These are phyloP conservation scores for Perizoma flavofasciatum DNA, from an alignment of 2,888 invertebrate species.

Conservation along the genomic window DNA sequence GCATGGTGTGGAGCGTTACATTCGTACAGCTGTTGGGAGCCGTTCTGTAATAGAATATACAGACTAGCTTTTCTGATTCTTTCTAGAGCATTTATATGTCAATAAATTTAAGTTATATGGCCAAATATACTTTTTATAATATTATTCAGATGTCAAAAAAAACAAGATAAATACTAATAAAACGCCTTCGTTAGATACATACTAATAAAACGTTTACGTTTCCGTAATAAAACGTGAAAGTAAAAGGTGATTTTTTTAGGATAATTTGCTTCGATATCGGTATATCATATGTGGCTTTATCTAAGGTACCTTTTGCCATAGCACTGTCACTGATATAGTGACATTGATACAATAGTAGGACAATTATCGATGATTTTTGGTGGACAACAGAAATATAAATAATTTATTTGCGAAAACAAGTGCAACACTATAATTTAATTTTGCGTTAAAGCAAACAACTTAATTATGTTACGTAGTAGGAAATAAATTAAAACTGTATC, in stretches of 20 bases:
- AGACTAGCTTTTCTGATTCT: slow-evolving; percentile 45
- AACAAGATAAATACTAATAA: slow-evolving; percentile 24
- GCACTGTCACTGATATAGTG: slow-evolving; percentile 14
- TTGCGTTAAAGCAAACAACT: too few species aligned
- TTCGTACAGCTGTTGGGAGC: slow-evolving; percentile 74
- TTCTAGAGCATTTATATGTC: slow-evolving; percentile 47
- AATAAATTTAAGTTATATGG: slow-evolving; percentile 42
- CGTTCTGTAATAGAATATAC: slow-evolving; percentile 63
- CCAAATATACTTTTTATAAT: slow-evolving; percentile 30
- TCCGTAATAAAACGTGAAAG: slow-evolving; percentile 15
- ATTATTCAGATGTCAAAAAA: slow-evolving; percentile 25
- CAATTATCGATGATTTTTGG: slow-evolving; percentile 5
- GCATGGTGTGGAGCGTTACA: slow-evolving; percentile 61
- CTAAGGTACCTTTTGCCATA: background rate
- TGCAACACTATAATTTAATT: too few species aligned
- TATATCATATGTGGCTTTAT: slow-evolving; percentile 6
- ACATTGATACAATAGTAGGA: slow-evolving; percentile 2
- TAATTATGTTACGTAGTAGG: too few species aligned
- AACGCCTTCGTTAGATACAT: slow-evolving; percentile 12
- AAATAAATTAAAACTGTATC: too few species aligned
- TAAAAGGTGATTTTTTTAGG: slow-evolving; percentile 21
- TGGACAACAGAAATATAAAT: background rate
- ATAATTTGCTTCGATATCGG: slow-evolving; percentile 20
- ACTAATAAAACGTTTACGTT: slow-evolving; percentile 9
- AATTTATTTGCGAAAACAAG: too few species aligned